Conservation (phyloP, 2,797 vertebrate genomes). For the Muscicapa striata region DNA sequence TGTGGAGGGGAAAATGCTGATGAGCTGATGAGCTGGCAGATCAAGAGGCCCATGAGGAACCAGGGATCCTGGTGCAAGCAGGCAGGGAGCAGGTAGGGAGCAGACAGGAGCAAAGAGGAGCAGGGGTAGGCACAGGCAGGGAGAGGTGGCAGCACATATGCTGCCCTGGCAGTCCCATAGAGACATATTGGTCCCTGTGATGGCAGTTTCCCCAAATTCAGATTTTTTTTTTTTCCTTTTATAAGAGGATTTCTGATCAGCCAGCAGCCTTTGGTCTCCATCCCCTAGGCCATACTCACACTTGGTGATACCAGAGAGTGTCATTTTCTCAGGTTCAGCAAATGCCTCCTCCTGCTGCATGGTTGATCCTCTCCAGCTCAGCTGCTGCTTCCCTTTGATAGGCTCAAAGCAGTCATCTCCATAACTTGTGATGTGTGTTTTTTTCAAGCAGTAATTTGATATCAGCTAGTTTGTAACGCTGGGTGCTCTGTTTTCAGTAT, state of each 20-base stretch:
- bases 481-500: neutral
- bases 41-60: neutral
- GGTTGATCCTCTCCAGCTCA: neutral
- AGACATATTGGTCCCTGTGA: rapidly evolving
- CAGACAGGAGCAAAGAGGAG: neutral
- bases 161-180: neutral
- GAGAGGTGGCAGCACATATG: neutral
- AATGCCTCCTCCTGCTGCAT: neutral
- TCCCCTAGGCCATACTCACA: neutral
- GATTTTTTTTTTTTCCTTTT: neutral
- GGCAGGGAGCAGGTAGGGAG: neutral
- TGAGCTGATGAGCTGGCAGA: neutral
- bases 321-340: neutral
- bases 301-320: rapidly evolving
- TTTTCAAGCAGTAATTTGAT: neutral
- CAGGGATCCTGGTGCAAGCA: neutral
- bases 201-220: neutral
- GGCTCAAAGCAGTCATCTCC: neutral
- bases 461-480: neutral
- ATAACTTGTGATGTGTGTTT: neutral
- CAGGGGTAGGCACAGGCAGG: neutral
- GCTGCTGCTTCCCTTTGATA: neutral
- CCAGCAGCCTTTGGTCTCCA: neutral
- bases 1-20: neutral
- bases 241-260: neutral